Conservation (phyloP, 2,113 vertebrate species). For the Mungos mungo region DNA sequence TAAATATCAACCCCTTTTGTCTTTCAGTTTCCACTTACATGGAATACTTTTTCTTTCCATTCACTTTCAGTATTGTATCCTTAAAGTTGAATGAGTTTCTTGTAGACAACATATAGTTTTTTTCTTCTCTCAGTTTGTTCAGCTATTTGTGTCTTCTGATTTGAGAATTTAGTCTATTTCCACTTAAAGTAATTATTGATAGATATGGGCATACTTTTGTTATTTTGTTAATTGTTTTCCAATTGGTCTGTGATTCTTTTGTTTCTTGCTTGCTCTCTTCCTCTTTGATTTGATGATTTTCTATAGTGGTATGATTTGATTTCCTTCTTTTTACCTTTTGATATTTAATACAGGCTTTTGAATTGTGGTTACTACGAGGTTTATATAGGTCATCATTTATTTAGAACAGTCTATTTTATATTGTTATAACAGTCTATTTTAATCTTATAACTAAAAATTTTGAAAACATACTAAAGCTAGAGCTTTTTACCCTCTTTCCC, state of each 20-base stretch:
- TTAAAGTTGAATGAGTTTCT: background rate
- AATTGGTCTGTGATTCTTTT: background rate
- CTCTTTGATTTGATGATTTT: background rate
- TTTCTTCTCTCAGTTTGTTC: background rate
- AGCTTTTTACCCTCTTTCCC: background rate
- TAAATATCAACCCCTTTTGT: background rate
- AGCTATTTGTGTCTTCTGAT: background rate
- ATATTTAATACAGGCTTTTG: background rate
- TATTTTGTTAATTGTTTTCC: background rate
- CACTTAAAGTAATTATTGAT: background rate
- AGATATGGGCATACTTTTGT: background rate
- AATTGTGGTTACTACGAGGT: background rate
- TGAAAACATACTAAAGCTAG: background rate
- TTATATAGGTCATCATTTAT: background rate
- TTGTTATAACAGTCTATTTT: background rate
- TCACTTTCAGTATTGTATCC: background rate
- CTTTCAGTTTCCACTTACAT: background rate
- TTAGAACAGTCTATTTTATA: background rate
- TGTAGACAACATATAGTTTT: background rate
- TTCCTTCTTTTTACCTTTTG: background rate
- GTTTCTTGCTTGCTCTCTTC: background rate
- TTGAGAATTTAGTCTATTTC: background rate
- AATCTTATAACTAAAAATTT: background rate
- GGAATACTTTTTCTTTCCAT: background rate
- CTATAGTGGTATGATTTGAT: background rate